These are phyloP conservation scores for Tamias sibiricus DNA, from an alignment of 2,113 vertebrate genomes.

Conservation along the genomic window DNA sequence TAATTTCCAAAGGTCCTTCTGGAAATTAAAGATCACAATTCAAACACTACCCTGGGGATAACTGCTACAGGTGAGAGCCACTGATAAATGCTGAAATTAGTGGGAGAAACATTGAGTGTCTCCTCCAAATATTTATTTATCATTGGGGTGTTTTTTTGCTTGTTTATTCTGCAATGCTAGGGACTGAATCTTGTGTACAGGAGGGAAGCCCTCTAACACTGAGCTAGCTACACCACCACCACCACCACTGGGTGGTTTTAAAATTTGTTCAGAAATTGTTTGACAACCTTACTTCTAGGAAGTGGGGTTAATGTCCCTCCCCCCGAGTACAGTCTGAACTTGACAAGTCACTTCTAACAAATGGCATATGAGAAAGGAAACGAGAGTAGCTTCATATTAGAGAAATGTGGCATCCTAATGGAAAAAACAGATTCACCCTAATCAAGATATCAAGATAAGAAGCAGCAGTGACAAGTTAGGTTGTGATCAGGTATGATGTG, in stretches of 20 bases:
- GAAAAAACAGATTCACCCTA: background rate
- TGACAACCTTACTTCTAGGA: background rate
- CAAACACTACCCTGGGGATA: background rate
- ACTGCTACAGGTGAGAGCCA: background rate
- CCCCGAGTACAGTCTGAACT: background rate
- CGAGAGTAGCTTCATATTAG: background rate
- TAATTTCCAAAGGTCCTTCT: background rate
- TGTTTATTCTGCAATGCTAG: background rate
- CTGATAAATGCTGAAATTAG: slow-evolving; percentile 3
- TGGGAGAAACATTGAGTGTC: background rate
- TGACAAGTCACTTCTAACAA: background rate
- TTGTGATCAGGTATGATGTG: background rate
- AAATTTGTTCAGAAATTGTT: slow-evolving; percentile 18
- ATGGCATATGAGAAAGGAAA: background rate
- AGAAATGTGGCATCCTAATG: background rate
- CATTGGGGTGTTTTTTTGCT: background rate
- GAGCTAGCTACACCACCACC: background rate
- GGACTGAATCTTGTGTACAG: background rate
- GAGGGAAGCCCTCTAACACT: background rate
- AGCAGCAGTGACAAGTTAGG: background rate
- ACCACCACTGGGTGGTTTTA: background rate
- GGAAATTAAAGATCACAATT: slow-evolving; percentile 25
- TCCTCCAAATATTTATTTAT: background rate
- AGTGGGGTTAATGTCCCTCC: background rate
- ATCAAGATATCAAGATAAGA: background rate